These are phyloP conservation scores for Boloria euphrosyne DNA, from an alignment of 2,888 invertebrate species.

Conservation along the genomic window DNA sequence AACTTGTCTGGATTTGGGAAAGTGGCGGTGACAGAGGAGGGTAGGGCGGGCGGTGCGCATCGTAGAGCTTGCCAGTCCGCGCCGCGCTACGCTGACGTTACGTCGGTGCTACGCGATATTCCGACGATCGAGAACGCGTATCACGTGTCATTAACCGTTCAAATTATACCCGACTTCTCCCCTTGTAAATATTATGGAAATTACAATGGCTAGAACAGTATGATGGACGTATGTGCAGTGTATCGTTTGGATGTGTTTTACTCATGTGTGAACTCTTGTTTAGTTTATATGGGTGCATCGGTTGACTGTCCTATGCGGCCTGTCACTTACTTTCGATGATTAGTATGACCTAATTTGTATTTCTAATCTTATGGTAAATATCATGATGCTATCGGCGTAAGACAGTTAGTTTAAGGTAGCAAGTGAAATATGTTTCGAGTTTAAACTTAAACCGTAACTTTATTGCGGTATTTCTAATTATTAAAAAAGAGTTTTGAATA, in stretches of 20 bases:
- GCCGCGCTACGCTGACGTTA: slow-evolving; percentile 61
- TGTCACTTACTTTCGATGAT: slow-evolving; percentile 67
- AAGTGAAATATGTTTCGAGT: too few species aligned
- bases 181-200: slow-evolving; percentile 24
- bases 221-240: slow-evolving; percentile 56
- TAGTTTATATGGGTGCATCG: slow-evolving; percentile 71
- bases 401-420: background rate
- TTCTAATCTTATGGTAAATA: slow-evolving; percentile 38
- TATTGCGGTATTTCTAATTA: too few species aligned
- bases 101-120: slow-evolving; percentile 54
- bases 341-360: slow-evolving; percentile 56
- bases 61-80: slow-evolving; percentile 63
- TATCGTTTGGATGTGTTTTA: slow-evolving; percentile 59
- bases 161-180: slow-evolving; percentile 23
- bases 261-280: slow-evolving; percentile 57
- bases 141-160: slow-evolving; percentile 41
- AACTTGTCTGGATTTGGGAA: slow-evolving; percentile 76
- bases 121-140: slow-evolving; percentile 54
- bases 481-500: too few species aligned
- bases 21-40: slow-evolving; percentile 68
- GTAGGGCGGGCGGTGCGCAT: slow-evolving; percentile 57
- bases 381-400: slow-evolving; percentile 57
- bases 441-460: too few species aligned
- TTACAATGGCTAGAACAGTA: slow-evolving; percentile 23
- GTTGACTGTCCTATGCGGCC: slow-evolving; percentile 61